phyloP scores from a whole-genome alignment of 35 echinoderm and acorn worm genomes.

The Anneissia japonica region DNA sequence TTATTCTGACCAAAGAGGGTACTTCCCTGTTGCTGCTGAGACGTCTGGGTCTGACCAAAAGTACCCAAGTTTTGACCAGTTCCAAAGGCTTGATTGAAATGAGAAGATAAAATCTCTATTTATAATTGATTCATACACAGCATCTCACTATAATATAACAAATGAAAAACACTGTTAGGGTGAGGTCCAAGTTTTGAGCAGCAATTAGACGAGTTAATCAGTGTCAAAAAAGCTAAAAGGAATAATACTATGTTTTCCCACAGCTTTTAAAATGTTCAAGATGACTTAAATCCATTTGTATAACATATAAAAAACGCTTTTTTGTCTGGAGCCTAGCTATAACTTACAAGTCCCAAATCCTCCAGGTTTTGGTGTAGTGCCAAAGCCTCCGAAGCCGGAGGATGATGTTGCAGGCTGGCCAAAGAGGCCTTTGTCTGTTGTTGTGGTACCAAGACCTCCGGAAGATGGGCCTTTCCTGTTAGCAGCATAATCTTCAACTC shows the following conservation, averaged over 20 bases:
- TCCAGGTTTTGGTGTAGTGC: slow-evolving; percentile 57
- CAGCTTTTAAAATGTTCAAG: no score
- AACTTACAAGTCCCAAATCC: slow-evolving; percentile 67
- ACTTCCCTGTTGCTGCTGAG: not conserved
- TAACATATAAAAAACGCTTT: not conserved
- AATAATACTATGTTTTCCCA: no score
- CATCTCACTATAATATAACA: no score
- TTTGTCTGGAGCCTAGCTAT: not conserved
- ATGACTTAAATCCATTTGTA: not conserved
- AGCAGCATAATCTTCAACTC: slow-evolving; percentile 80
- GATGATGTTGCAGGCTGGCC: slow-evolving; percentile 33
- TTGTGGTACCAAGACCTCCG: slow-evolving; percentile 62
- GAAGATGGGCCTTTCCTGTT: slow-evolving; percentile 39
- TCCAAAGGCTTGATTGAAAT: not conserved
- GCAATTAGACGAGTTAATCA: no score
- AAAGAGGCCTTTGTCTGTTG: slow-evolving; percentile 69
- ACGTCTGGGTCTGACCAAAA: not conserved
- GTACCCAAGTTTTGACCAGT: not conserved
- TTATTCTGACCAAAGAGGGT: not conserved
- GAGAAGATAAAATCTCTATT: no score
- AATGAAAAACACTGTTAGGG: no score
- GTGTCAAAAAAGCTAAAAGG: no score
- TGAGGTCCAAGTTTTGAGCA: no score
- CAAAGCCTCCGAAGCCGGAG: slow-evolving; percentile 36
- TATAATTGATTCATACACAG: no score